Conservation (phyloP, 2,113 vertebrate species). For the Pelobates fuscus region DNA sequence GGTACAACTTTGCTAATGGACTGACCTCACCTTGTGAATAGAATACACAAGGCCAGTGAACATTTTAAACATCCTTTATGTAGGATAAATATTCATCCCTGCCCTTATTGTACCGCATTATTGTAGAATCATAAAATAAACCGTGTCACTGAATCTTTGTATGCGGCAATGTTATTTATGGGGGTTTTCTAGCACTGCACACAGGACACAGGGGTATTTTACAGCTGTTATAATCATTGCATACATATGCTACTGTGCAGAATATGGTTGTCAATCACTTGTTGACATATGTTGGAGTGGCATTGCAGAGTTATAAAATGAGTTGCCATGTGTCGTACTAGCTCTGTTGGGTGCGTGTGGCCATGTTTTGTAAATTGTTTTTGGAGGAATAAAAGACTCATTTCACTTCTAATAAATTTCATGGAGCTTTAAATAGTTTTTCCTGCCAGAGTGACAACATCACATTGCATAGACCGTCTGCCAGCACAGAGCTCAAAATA, state of each 20-base stretch:
- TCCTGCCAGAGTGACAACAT: background rate
- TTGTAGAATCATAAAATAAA: no score
- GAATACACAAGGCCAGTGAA: no score
- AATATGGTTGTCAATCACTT: slow-evolving; percentile 19
- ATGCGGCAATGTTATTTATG: no score
- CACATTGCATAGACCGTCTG: background rate
- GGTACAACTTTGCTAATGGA: no score
- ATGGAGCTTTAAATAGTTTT: background rate
- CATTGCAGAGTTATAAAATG: slow-evolving; percentile 5
- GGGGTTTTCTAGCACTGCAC: background rate
- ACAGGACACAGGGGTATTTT: slow-evolving; percentile 2
- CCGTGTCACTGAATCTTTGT: no score
- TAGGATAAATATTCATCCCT: no score
- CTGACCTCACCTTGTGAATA: no score
- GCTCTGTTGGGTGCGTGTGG: background rate
- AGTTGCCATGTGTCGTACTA: slow-evolving; percentile 7
- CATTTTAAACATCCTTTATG: no score
- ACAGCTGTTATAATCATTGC: slow-evolving; percentile 22
- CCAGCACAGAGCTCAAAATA: background rate
- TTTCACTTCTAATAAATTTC: background rate
- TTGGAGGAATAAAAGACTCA: background rate
- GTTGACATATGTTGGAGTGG: slow-evolving; percentile 21
- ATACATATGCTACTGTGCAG: background rate
- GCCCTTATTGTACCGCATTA: no score
- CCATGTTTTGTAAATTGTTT: slow-evolving; percentile 2